These are phyloP conservation scores for Masticophis lateralis DNA, from an alignment of 2,797 vertebrate genomes.

Conservation along the genomic window DNA sequence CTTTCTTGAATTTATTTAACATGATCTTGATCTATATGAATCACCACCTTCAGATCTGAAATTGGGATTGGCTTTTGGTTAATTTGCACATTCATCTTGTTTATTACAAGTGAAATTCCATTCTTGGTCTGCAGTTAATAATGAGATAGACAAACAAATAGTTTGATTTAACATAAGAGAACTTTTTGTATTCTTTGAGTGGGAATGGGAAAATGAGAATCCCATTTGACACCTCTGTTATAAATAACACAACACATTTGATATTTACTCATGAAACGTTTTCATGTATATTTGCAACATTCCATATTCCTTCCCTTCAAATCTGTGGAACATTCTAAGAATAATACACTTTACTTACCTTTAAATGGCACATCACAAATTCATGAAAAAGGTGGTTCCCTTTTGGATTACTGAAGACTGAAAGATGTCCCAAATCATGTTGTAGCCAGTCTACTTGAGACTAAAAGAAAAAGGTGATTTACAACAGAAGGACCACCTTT, in stretches of 20 bases:
- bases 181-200: not conserved
- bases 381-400: not conserved
- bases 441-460: not conserved
- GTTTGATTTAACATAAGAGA: not conserved
- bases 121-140: not conserved
- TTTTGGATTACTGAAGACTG: not conserved
- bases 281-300: not conserved
- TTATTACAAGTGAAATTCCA: not conserved
- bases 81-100: not conserved
- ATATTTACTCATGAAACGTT: not conserved
- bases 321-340: not conserved
- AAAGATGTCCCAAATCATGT: slow-evolving; percentile 16
- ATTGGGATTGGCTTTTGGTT: not conserved
- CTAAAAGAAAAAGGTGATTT: not conserved
- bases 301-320: not conserved
- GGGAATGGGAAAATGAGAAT: not conserved
- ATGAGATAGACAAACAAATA: not conserved
- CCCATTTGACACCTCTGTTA: not conserved
- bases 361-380: slow-evolving; percentile 16
- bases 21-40: not conserved
- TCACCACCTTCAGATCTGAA: not conserved
- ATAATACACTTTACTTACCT: not conserved
- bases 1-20: not conserved
- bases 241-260: not conserved
- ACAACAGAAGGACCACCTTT: not conserved